phyloP scores from a whole-genome alignment of 2,888 invertebrate genomes.

The Agrotis puta region DNA sequence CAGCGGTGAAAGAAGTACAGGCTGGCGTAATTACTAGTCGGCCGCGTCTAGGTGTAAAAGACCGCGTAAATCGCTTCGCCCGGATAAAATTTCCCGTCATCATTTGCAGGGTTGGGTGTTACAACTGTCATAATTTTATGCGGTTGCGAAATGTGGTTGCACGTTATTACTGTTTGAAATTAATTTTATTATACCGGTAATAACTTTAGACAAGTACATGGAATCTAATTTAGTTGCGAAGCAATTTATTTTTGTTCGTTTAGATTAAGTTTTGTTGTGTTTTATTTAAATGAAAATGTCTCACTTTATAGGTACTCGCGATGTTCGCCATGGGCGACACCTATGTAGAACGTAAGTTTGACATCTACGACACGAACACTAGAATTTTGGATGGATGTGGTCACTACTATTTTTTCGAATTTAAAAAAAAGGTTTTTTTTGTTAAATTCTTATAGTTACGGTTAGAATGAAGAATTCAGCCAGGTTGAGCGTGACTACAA shows the following conservation, averaged over 20 bases:
- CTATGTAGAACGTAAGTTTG: no score
- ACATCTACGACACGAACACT: no score
- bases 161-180: slow-evolving; percentile 56
- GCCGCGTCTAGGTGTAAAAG: slow-evolving; percentile 72
- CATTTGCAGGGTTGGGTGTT: slow-evolving; percentile 58
- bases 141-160: slow-evolving; percentile 57
- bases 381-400: no score
- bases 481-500: no score
- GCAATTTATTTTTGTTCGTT: slow-evolving; percentile 46
- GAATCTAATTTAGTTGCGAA: slow-evolving; percentile 41
- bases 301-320: not conserved
- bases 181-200: slow-evolving; percentile 62
- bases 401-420: no score
- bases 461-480: no score
- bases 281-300: slow-evolving; percentile 28
- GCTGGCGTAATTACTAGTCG: slow-evolving; percentile 80
- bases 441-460: no score
- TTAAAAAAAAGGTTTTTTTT: no score
- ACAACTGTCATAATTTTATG: slow-evolving; percentile 66
- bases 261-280: slow-evolving; percentile 30
- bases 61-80: slow-evolving; percentile 63
- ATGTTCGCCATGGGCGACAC: not conserved
- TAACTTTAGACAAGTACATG: slow-evolving; percentile 47
- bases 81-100: slow-evolving; percentile 58
- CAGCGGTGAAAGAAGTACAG: slow-evolving; percentile 82